phyloP scores from a whole-genome alignment of 2,888 invertebrate genomes.

The Agonopterix subpropinquella region DNA sequence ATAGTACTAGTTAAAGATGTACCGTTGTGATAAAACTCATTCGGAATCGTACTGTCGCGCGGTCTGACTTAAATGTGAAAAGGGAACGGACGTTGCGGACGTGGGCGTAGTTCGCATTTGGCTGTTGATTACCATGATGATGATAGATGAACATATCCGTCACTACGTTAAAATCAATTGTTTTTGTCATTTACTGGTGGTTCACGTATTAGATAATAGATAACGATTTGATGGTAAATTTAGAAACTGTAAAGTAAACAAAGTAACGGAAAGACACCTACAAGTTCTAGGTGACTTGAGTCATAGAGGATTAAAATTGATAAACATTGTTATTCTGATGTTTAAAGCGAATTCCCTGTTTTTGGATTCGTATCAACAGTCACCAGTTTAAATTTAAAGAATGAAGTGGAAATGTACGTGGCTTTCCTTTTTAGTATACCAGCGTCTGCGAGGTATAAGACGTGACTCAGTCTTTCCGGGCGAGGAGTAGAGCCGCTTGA shows the following conservation, averaged over 20 bases:
- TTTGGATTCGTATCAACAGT: too few species aligned
- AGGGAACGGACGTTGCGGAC: conserved; percentile 13
- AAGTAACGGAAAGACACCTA: too few species aligned
- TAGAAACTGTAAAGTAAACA: too few species aligned
- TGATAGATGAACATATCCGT: conserved; percentile 15
- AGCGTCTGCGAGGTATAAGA: conserved; percentile 10
- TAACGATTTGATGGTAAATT: too few species aligned
- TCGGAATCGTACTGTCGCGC: conserved; percentile 9
- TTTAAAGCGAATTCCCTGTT: too few species aligned
- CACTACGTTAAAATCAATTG: conserved; percentile 7
- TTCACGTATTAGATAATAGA: too few species aligned
- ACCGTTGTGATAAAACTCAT: conserved; percentile 22
- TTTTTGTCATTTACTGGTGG: background rate
- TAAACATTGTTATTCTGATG: too few species aligned
- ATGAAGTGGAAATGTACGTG: background rate
- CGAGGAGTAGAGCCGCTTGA: conserved; percentile 18
- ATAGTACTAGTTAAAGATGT: conserved; percentile 38
- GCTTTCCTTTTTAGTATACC: conserved; percentile 1
- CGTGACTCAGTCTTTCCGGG: conserved; percentile 22
- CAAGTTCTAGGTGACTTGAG: too few species aligned
- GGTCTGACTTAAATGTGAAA: conserved; percentile 16
- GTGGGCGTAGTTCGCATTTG: conserved; percentile 19
- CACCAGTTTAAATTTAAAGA: too few species aligned
- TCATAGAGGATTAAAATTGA: too few species aligned
- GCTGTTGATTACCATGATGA: conserved; percentile 18